A percentile compares a stretch with the other conserved stretches of the same genome.
phyloP scores from a whole-genome alignment of 2,113 vertebrate genomes.

The Platysternon megacephalum region DNA sequence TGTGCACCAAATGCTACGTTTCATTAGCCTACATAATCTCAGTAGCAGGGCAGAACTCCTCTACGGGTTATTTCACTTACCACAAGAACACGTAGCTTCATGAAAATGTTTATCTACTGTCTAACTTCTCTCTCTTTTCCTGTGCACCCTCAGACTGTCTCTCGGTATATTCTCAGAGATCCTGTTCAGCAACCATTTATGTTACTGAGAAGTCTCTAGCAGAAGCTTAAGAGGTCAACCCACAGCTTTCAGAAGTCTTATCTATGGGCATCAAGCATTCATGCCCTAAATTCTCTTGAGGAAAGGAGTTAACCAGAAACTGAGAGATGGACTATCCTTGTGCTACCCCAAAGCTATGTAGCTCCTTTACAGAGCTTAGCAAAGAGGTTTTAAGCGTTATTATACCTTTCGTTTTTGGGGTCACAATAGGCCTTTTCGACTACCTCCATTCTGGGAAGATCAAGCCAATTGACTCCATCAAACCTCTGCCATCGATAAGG shows the following conservation, averaged over 20 bases:
- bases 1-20: background rate
- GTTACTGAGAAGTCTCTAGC: background rate
- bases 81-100: background rate
- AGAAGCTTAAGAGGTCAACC: background rate
- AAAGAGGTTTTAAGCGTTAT: background rate
- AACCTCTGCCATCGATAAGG: conserved; percentile 92
- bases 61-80: background rate
- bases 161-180: background rate
- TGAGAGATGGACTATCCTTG: background rate
- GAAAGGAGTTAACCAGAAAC: background rate
- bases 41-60: background rate
- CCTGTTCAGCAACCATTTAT: background rate
- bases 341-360: background rate
- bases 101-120: background rate
- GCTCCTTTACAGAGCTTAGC: background rate
- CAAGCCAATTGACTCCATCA: conserved; percentile 76
- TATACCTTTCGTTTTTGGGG: conserved; percentile 75
- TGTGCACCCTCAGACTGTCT: background rate
- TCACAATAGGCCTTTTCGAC: conserved; percentile 89
- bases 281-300: background rate
- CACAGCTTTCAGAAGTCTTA: background rate
- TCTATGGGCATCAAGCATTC: background rate
- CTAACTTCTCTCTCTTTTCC: background rate
- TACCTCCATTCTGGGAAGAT: conserved; percentile 81
- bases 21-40: background rate